These are phyloP conservation scores for Vombatus ursinus DNA, from an alignment of 2,113 vertebrate species.

Conservation along the genomic window DNA sequence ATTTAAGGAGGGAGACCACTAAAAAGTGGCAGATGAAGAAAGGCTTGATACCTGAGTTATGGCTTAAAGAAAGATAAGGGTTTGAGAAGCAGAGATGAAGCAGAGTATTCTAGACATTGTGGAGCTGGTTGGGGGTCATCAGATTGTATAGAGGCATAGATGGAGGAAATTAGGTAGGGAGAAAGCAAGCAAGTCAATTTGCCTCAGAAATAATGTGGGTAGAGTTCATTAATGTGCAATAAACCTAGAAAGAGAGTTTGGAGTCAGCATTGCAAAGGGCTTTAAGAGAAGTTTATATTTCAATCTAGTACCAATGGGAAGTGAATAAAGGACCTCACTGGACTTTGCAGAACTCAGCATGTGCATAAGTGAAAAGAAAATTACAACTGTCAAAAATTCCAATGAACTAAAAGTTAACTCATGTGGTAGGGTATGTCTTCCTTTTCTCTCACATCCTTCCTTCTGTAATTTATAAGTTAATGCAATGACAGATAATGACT, in stretches of 20 bases:
- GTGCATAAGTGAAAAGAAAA: neutral
- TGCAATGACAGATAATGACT: neutral
- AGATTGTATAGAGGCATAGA: neutral
- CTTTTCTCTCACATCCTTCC: neutral
- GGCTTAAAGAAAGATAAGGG: neutral
- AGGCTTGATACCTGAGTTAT: neutral
- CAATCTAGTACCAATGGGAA: neutral
- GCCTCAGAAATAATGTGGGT: neutral
- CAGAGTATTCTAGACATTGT: neutral
- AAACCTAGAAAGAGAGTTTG: neutral
- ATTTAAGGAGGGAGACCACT: neutral
- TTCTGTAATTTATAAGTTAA: neutral
- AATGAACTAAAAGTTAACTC: slow-evolving; percentile 42
- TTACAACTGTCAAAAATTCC: neutral
- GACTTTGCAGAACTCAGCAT: neutral
- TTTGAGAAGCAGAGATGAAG: neutral
- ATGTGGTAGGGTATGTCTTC: neutral
- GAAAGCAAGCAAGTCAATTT: neutral
- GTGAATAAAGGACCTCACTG: neutral
- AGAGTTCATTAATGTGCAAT: neutral
- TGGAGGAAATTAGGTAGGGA: neutral
- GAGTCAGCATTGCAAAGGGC: neutral
- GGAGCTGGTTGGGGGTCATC: neutral
- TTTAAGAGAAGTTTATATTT: neutral
- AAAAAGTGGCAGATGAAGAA: neutral